A percentile compares a stretch with the other conserved stretches of the same genome.
Evolutionary conservation across 2,113 vertebrate genomes (phyloP).

Genomic region (Sturnira hondurensis): DNA sequence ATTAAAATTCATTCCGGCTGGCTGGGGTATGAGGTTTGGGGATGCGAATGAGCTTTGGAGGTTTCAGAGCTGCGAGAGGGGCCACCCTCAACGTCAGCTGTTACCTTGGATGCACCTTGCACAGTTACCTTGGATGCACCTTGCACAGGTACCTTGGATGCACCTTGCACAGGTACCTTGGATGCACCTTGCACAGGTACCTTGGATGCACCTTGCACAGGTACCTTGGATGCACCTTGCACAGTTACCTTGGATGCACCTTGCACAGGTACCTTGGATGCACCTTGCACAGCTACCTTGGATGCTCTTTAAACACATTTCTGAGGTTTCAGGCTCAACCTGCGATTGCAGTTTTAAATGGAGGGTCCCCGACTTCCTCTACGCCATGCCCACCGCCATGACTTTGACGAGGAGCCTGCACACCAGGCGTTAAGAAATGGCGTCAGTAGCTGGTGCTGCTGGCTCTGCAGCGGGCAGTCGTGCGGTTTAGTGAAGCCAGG

Average conservation of each 20-base stretch:
- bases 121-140: no score
- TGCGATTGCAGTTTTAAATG: not conserved
- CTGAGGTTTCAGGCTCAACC: not conserved
- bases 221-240: no score
- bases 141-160: no score
- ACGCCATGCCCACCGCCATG: not conserved
- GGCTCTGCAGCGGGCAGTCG: not conserved
- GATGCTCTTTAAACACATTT: not conserved
- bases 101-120: not conserved
- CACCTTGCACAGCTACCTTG: not conserved
- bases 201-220: no score
- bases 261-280: no score
- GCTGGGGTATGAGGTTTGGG: not conserved
- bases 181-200: no score
- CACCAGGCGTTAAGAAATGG: not conserved
- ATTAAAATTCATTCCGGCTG: not conserved
- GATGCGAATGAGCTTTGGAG: not conserved
- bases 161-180: no score
- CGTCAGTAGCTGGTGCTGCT: not conserved
- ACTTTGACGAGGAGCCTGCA: not conserved
- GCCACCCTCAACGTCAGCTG: not conserved
- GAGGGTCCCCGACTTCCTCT: not conserved
- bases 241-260: no score
- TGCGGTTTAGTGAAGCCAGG: not conserved
- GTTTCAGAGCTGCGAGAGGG: not conserved